Base-by-base conservation (phyloP, 1,140 invertebrate genomes). In the Magallana gigas region DNA sequence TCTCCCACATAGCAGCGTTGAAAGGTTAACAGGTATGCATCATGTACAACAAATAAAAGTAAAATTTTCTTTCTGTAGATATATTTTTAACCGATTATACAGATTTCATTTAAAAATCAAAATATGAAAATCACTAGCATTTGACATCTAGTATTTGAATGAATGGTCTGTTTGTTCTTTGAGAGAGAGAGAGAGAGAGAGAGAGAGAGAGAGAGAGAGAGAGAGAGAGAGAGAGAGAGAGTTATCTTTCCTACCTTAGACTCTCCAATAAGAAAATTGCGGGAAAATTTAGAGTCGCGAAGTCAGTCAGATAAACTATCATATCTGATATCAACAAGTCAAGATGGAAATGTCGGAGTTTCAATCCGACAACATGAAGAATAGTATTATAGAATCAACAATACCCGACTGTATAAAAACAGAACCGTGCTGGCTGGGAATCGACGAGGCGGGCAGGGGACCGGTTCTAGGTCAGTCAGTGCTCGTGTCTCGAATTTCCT, bases 371-470 rank as follows among this genome's bases (percentile, higher is more conserved):
- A 97, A 97, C 93, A 95, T 95, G 58, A 92, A 95, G 85, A 97
- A 97, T 93, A 95, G 96, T 59, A 86, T 95, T 1, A 71, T 96
- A 9, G 92, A 94, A 76, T 97, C 97, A 1, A 92, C 96, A 92
- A 95, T 98, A 81, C 97, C 98, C 4, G 93, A 96, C 76, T 94
- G 96, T 48, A 97, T 97, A 93, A 97, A 97, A 95, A 95, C 96
- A 23, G 96, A 97, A 91, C 96, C 97, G 8, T 99, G 98, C 93
- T 97, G 98, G 95, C 94, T 99, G 23, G 99, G 99, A 64, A 98
- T 99, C 2, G 99, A 99, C 94, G 99, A 99, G 96, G 99, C 99
- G 80, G 99, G 99, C 68, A 96, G 98, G 92, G 98, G 98, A 8
- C 98, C 98, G n/a, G 98, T 99, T 80, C 95, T 99, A 93, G 98